Evolutionary conservation across 2,113 vertebrate genomes (phyloP).

Genomic region (Hystrix cristata): DNA sequence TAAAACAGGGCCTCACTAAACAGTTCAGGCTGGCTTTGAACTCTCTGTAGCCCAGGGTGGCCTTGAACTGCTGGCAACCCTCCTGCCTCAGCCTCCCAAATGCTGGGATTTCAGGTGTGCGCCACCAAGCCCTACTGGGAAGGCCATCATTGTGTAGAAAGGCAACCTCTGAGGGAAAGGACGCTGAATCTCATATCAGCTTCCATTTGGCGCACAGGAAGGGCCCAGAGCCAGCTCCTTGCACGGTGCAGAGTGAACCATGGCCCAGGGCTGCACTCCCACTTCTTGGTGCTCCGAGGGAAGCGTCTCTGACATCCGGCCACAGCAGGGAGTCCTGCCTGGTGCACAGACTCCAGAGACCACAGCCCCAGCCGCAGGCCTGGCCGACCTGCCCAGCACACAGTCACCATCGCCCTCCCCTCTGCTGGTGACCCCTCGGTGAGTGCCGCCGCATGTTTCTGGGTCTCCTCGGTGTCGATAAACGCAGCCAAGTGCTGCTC

Average conservation of each 20-base stretch:
- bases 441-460: not conserved
- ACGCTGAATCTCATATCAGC: fast-evolving
- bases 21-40: too few species aligned
- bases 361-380: fast-evolving
- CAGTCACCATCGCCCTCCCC: not conserved
- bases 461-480: not conserved
- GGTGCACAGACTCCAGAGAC: too few species aligned
- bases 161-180: not conserved
- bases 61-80: not conserved
- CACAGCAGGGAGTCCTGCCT: not conserved
- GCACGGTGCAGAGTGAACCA: fast-evolving
- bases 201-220: fast-evolving
- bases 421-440: not conserved
- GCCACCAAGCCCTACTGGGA: not conserved
- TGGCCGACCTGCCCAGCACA: not conserved
- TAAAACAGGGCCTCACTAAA: not conserved
- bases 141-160: not conserved
- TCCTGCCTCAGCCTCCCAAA: not conserved
- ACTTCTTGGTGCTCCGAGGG: not conserved
- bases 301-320: not conserved
- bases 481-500: not conserved
- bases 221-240: too few species aligned
- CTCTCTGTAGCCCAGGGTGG: not conserved
- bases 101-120: not conserved
- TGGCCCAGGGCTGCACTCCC: not conserved